Evolutionary conservation across 2,888 invertebrate species (phyloP).

Genomic region (Drosophila paranaensis): DNA sequence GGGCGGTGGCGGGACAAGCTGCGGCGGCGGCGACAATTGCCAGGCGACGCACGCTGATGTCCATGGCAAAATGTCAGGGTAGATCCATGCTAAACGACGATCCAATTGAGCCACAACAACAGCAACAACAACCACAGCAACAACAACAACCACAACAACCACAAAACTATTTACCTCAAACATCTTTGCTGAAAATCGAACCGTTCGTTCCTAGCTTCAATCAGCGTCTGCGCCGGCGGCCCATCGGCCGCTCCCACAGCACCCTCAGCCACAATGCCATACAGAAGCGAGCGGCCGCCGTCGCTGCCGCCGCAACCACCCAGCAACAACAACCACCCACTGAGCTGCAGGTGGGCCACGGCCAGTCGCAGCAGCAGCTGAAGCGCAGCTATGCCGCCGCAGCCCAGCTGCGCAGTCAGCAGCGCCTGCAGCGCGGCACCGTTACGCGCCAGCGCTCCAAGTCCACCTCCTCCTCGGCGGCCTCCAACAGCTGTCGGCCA

Average conservation of each 20-base stretch:
- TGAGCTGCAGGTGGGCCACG: constrained; percentile 60
- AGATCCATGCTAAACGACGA: constrained; percentile 79
- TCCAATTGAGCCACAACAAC: constrained; percentile 46
- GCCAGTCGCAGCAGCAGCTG: constrained; percentile 47
- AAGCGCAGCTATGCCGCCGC: constrained; percentile 66
- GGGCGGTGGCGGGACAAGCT: constrained; percentile 17
- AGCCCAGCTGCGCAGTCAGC: constrained; percentile 63
- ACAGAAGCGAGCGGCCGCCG: constrained; percentile 63
- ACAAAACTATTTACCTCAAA: constrained; percentile 83
- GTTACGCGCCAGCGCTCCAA: constrained; percentile 78
- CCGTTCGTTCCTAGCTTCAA: constrained; percentile 85
- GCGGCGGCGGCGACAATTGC: constrained; percentile 56
- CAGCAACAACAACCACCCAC: constrained; percentile 1
- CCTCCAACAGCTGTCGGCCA: constrained; percentile 72
- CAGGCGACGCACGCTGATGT: constrained; percentile 76
- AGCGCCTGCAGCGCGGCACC: constrained; percentile 61
- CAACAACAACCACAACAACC: constrained; percentile 49
- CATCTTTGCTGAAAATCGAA: constrained; percentile 85
- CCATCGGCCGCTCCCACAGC: constrained; percentile 84
- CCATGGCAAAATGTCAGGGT: constrained; percentile 82
- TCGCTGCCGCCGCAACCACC: constrained; percentile 23
- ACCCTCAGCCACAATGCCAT: constrained; percentile 82
- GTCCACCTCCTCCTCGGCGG: constrained; percentile 80
- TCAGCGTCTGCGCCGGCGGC: constrained; percentile 81
- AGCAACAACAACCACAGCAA: constrained; percentile 33